These are phyloP conservation scores for Erpetoichthys calabaricus DNA, from an alignment of 2,797 vertebrate genomes.

Conservation along the genomic window DNA sequence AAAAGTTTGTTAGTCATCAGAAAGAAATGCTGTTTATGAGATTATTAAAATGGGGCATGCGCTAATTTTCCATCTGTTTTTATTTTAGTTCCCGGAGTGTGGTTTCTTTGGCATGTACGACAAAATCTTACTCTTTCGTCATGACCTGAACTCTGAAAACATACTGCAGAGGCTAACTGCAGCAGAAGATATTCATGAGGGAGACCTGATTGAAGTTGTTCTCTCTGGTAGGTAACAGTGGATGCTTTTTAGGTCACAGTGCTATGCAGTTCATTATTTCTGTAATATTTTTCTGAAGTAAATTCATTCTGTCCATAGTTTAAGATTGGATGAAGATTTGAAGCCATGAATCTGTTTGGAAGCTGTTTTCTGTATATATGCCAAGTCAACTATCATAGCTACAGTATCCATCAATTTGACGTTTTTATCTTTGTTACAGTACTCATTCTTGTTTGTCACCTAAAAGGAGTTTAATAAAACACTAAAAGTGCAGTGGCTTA, in stretches of 20 bases:
- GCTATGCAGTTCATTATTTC: neutral
- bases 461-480: too few species aligned
- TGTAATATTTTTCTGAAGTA: too few species aligned
- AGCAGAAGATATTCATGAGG: constrained; percentile 86
- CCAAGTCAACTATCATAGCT: too few species aligned
- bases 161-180: constrained; percentile 87
- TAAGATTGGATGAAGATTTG: too few species aligned
- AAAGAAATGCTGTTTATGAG: constrained; percentile 9
- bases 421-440: too few species aligned
- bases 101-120: constrained; percentile 98
- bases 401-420: too few species aligned
- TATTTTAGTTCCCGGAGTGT: constrained; percentile 80
- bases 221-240: constrained; percentile 66
- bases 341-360: too few species aligned
- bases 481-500: too few species aligned
- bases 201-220: constrained; percentile 66
- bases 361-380: too few species aligned
- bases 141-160: constrained; percentile 88
- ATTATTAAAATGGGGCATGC: constrained; percentile 9
- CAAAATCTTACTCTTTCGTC: constrained; percentile 95
- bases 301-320: too few species aligned
- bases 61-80: constrained; percentile 25
- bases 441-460: too few species aligned
- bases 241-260: neutral
- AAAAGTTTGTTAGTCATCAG: constrained; percentile 12